Conservation (phyloP, 2,113 vertebrate genomes). For the Balaeniceps rex region DNA sequence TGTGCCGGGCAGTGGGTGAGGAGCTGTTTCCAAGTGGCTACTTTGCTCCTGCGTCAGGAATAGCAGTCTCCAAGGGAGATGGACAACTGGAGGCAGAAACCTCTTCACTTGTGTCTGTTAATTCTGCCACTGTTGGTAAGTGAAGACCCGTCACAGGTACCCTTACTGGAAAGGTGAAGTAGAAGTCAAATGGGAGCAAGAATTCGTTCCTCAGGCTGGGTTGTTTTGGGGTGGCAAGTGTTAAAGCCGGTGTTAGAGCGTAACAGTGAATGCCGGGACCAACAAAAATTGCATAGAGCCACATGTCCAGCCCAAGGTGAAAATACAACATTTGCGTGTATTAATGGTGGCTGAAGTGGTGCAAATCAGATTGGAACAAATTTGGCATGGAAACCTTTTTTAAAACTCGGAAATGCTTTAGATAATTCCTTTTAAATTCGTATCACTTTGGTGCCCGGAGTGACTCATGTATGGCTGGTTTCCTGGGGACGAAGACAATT, state of each 20-base stretch:
- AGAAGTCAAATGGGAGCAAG: neutral
- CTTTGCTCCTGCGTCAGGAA: neutral
- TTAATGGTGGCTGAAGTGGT: neutral
- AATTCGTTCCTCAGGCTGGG: neutral
- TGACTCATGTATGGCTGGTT: neutral
- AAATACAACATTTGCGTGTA: rapidly evolving
- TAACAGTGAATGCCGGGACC: neutral
- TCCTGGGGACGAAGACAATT: neutral
- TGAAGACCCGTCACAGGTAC: neutral
- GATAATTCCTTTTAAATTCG: neutral
- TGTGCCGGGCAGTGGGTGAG: neutral
- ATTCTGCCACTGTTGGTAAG: neutral
- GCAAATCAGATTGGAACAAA: neutral
- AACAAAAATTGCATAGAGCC: neutral
- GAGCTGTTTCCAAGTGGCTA: neutral
- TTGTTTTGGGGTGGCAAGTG: neutral
- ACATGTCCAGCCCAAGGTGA: neutral
- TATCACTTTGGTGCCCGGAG: neutral
- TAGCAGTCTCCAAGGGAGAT: neutral
- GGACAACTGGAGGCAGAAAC: neutral
- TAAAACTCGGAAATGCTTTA: neutral
- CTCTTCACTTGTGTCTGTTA: neutral
- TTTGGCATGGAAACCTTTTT: neutral
- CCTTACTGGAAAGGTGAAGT: neutral
- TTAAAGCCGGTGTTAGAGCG: neutral